Evolutionary conservation across 2,797 vertebrate genomes (phyloP).

Genomic region (Rhabdomys pumilio): DNA sequence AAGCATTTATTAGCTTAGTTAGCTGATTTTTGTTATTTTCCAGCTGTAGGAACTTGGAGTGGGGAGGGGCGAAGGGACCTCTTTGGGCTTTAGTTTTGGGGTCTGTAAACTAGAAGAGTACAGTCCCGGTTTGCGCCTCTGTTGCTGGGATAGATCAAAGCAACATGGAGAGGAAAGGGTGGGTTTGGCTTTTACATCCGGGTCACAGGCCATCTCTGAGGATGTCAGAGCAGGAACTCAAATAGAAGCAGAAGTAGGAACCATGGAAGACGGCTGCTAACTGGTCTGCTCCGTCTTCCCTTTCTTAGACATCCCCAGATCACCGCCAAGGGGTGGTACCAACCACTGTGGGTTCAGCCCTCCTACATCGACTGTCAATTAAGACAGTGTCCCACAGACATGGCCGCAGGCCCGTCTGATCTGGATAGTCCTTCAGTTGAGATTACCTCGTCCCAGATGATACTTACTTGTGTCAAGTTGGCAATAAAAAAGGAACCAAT

Average conservation of each 20-base stretch:
- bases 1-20: background rate
- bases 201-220: background rate
- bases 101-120: background rate
- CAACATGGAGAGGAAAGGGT: background rate
- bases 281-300: background rate
- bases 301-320: background rate
- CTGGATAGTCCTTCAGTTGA: background rate
- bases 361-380: background rate
- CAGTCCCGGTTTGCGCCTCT: background rate
- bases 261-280: background rate
- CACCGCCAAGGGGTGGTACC: background rate
- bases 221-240: background rate
- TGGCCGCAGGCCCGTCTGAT: background rate
- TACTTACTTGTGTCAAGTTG: background rate
- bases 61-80: background rate
- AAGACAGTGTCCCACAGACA: background rate
- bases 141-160: no score
- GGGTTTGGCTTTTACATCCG: background rate
- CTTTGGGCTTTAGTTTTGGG: background rate
- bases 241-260: background rate
- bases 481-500: background rate
- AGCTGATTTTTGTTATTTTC: background rate
- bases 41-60: background rate
- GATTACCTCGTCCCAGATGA: background rate
- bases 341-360: background rate